These are phyloP conservation scores for Cryptoprocta ferox DNA, from an alignment of 2,797 vertebrate genomes.

Conservation along the genomic window DNA sequence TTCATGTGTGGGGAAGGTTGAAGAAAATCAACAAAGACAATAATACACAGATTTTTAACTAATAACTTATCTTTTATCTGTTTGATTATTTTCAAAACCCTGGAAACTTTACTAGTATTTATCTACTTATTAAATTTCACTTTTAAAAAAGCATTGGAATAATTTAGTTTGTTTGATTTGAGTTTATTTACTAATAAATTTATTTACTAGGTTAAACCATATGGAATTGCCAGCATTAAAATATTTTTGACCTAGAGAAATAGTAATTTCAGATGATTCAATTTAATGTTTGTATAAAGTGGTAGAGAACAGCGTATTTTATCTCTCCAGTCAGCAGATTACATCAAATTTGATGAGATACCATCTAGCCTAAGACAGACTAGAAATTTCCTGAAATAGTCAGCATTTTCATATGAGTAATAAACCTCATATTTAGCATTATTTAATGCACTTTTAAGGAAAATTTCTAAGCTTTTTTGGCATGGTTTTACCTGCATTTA, in stretches of 20 bases:
- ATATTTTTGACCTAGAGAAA: background rate
- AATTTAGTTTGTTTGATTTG: background rate
- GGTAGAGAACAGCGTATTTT: background rate
- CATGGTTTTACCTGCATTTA: background rate
- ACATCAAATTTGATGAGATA: constrained; percentile 56
- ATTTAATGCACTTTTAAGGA: background rate
- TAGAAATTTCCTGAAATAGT: constrained; percentile 42
- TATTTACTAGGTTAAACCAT: background rate
- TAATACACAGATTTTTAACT: background rate
- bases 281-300: constrained; percentile 36
- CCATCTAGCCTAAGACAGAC: background rate
- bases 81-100: background rate
- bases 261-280: background rate
- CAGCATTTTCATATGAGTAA: background rate
- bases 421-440: background rate
- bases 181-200: background rate
- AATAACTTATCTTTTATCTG: background rate
- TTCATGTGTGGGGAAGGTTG: background rate
- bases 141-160: background rate
- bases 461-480: background rate
- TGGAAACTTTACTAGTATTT: background rate
- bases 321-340: constrained; percentile 24
- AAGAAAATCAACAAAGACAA: background rate
- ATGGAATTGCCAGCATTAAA: constrained; percentile 1
- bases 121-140: constrained; percentile 1